Conservation (phyloP, 2,113 vertebrate species). For the Laticauda laticaudata region DNA sequence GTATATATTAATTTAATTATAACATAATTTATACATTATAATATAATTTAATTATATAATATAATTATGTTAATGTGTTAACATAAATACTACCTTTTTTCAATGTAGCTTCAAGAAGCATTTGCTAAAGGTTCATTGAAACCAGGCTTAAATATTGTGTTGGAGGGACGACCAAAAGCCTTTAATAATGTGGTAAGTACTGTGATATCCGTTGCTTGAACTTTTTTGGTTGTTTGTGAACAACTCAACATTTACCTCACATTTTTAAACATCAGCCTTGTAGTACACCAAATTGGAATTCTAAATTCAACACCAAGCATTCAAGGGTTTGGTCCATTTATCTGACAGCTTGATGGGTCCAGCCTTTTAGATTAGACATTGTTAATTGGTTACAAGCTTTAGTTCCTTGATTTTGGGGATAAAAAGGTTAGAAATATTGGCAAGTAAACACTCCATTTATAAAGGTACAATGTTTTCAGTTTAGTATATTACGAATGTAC, state of each 20-base stretch:
- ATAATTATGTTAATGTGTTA: neutral
- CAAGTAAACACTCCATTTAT: neutral
- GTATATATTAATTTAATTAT: neutral
- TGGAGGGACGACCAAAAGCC: slow-evolving; percentile 74
- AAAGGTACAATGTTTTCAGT: neutral
- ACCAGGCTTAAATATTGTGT: slow-evolving; percentile 86
- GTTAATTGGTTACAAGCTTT: neutral
- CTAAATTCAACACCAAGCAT: neutral
- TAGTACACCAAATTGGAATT: neutral
- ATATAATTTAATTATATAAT: too few relatives aligned
- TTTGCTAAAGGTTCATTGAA: slow-evolving; percentile 83
- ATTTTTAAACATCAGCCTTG: neutral
- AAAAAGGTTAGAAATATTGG: neutral
- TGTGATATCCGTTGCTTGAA: neutral
- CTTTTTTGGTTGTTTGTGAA: neutral
- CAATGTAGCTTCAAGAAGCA: slow-evolving; percentile 85
- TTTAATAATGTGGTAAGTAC: slow-evolving; percentile 83
- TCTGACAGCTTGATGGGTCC: neutral
- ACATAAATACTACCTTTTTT: neutral
- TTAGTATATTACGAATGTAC: neutral
- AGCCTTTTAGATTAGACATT: neutral
- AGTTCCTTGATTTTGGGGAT: neutral
- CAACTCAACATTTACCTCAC: neutral
- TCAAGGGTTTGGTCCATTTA: neutral
- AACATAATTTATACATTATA: too few relatives aligned